A percentile compares a stretch with the other conserved stretches of the same genome.
Conservation (phyloP, 2,888 invertebrate genomes). For the Acanthopleura granulata region DNA sequence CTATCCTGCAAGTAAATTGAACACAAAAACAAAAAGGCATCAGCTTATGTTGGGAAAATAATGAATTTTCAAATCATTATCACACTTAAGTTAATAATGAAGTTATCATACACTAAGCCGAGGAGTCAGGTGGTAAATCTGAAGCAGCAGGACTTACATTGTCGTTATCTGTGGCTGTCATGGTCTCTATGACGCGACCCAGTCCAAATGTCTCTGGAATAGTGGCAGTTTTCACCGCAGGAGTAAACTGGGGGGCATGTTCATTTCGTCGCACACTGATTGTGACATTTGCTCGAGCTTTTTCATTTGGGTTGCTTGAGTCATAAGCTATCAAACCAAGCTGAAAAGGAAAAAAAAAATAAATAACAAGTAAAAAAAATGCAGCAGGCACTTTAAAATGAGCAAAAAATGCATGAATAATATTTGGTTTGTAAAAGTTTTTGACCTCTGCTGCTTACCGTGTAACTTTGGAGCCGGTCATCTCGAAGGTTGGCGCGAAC, state of each 20-base stretch:
- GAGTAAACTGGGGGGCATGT: constrained; percentile 32
- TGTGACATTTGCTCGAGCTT: constrained; percentile 37
- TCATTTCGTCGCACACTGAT: constrained; percentile 47
- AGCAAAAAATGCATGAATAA: no score
- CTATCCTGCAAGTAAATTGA: not conserved
- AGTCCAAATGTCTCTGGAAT: constrained; percentile 5
- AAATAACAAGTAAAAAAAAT: not conserved
- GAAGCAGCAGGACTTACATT: constrained; percentile 5
- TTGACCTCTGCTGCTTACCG: not conserved
- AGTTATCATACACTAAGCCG: no score
- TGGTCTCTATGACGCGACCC: not conserved
- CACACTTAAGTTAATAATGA: no score
- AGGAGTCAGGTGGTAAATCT: no score
- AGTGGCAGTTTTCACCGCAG: not conserved
- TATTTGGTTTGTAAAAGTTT: not conserved
- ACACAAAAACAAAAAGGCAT: not conserved
- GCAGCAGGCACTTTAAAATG: not conserved
- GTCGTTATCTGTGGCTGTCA: constrained; percentile 10
- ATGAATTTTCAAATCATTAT: constrained; percentile 3
- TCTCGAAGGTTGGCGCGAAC: constrained; percentile 19
- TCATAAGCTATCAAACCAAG: constrained; percentile 51
- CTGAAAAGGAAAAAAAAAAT: constrained; percentile 29
- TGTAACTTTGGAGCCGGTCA: not conserved
- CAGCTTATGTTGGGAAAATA: no score
- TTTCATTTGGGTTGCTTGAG: constrained; percentile 42